These are phyloP conservation scores for Macrostomum lignano DNA, from an alignment of 1,140 invertebrate species.

Conservation along the genomic window DNA sequence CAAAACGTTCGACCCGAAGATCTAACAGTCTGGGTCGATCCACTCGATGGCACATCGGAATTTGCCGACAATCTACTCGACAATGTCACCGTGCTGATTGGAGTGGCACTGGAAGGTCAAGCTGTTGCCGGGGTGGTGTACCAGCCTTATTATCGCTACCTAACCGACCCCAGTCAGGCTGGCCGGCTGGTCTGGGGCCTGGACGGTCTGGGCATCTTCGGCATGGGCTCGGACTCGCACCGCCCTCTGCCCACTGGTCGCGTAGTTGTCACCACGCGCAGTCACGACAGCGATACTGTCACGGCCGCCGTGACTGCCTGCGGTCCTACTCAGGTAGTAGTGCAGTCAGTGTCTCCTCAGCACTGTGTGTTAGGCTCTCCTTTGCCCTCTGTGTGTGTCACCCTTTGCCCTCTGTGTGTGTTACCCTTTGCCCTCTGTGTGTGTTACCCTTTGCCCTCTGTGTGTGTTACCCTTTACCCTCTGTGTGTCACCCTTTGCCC, in stretches of 20 bases:
- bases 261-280: constrained; percentile 69
- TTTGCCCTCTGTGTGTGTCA: no score
- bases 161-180: background rate
- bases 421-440: no score
- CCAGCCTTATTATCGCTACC: constrained; percentile 52
- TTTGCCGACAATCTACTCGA: constrained; percentile 52
- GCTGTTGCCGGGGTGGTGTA: constrained; percentile 77
- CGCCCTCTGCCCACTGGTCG: constrained; percentile 26
- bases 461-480: no score
- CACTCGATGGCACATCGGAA: constrained; percentile 76
- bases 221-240: background rate
- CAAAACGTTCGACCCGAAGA: constrained; percentile 3
- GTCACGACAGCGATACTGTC: constrained; percentile 52
- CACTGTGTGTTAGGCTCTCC: no score
- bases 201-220: background rate
- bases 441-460: no score
- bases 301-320: constrained; percentile 51
- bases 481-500: no score
- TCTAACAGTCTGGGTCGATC: constrained; percentile 61
- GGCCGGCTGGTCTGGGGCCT: constrained; percentile 3
- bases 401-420: no score
- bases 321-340: constrained; percentile 47
- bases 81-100: constrained; percentile 87
- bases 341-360: no score
- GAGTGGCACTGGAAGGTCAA: constrained; percentile 57